Percentiles rank a stretch among this genome's conserved stretches.
Conservation (phyloP, 2,797 vertebrate genomes). For the Gallinago stenura region DNA sequence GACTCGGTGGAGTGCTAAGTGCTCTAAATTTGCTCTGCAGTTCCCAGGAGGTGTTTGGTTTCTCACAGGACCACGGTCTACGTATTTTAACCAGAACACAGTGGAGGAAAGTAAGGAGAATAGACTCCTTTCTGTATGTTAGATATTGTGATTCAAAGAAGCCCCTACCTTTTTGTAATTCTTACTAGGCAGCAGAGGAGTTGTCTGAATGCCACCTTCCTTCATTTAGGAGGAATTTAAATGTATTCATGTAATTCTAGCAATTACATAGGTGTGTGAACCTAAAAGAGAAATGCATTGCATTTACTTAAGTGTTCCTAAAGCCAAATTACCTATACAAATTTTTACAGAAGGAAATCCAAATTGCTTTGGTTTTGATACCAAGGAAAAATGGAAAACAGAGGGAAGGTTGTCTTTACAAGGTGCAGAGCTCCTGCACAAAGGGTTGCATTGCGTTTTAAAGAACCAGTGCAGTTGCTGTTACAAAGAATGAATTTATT, state of each 20-base stretch:
- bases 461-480: neutral
- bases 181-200: neutral
- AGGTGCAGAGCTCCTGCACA: neutral
- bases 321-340: neutral
- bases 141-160: neutral
- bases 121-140: neutral
- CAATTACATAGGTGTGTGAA: slow-evolving; percentile 10
- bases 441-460: neutral
- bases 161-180: neutral
- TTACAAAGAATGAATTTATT: neutral
- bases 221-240: neutral
- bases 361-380: neutral
- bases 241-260: neutral
- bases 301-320: slow-evolving; percentile 4
- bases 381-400: neutral
- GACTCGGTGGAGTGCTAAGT: neutral
- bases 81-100: slow-evolving; percentile 34
- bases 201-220: neutral
- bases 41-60: slow-evolving; percentile 38
- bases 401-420: slow-evolving; percentile 4
- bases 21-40: slow-evolving; percentile 57
- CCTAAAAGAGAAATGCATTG: neutral
- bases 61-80: neutral
- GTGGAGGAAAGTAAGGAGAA: neutral
- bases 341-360: slow-evolving; percentile 11